Percentiles rank a stretch among this genome's conserved stretches.
These are phyloP conservation scores for Oreotrochilus melanogaster DNA, from an alignment of 2,113 vertebrate genomes.

Conservation along the genomic window DNA sequence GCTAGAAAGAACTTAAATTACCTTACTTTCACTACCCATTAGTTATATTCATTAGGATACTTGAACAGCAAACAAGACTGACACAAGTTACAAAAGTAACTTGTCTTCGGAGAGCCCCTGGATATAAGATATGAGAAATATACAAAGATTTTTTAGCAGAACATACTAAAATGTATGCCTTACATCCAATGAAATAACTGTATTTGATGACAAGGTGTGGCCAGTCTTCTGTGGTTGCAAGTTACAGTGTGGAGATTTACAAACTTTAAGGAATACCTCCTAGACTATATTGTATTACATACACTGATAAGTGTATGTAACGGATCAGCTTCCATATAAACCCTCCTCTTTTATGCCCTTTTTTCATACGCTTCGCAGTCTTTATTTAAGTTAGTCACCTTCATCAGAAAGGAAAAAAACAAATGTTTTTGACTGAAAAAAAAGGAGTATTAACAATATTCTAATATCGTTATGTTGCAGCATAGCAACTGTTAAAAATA, in stretches of 20 bases:
- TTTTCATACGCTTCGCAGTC: not conserved
- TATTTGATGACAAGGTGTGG: not conserved
- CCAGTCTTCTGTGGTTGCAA: not conserved
- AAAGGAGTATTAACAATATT: not conserved
- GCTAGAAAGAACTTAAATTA: not conserved
- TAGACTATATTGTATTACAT: not conserved
- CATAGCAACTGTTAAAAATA: not conserved
- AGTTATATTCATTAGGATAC: not conserved
- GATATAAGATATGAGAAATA: not conserved
- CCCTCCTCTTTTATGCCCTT: not conserved
- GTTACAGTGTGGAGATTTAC: not conserved
- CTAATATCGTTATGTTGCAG: not conserved
- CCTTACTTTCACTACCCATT: not conserved
- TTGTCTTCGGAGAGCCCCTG: not conserved
- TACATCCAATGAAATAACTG: not conserved
- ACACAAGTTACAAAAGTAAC: not conserved
- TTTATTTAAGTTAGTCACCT: not conserved
- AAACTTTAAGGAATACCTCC: not conserved
- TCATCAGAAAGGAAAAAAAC: not conserved
- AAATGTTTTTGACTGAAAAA: not conserved
- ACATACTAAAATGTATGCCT: not conserved
- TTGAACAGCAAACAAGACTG: not conserved
- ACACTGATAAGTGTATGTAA: not conserved
- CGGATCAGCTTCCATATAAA: accelerated
- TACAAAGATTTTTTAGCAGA: not conserved